Base-by-base conservation (phyloP, 2,113 vertebrate species). In the Pelobates fuscus region DNA sequence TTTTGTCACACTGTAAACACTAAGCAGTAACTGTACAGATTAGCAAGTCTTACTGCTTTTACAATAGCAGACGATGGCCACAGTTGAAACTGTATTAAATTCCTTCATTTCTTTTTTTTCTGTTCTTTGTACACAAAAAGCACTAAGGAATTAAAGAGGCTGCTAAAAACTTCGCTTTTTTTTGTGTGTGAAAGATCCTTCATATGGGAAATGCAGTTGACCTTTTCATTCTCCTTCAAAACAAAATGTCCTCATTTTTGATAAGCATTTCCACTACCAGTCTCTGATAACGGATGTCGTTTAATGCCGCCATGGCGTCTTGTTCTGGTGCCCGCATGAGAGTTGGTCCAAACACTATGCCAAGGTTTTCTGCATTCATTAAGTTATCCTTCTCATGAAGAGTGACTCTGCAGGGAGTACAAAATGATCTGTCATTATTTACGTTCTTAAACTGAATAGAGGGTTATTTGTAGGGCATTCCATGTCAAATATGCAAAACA, bases 221-320 rank as follows among this genome's bases (percentile, higher is more conserved):
- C 87, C 79, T 84, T 82, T 86, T 80, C 82, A 88, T 79, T 83
- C 81, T 82, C 77, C 74, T 83, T 90, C 86, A 93, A 89, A 98
- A 98, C 88, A 99, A 93, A 90, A 93, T 92, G 76, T 98, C 95
- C 88, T 95, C 96, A 2, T 98, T 97, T 87, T 98, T 97, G 86
- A 99, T 99, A 81, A 99, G 96, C 84, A 92, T 90, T 89, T 99
- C 97, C 86, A 99, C 96, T 92, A 99, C 96, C 84, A 98, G 96
- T 87, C 97, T 94, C 90, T 99, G 97, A 86, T 98, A 95, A 78
- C 96, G 95, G 83, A 99, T 97, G 85, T 99, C 97, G 2, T 99
- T 99, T 81, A 99, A 81, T 0, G 95, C 94, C 0, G 95, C 95
- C 88, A 98, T 94, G 8, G 95, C 95, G 5, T 98, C 97, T 67